These are phyloP conservation scores for Cephalopholis sonnerati DNA, from an alignment of 2,113 vertebrate genomes.

Conservation along the genomic window DNA sequence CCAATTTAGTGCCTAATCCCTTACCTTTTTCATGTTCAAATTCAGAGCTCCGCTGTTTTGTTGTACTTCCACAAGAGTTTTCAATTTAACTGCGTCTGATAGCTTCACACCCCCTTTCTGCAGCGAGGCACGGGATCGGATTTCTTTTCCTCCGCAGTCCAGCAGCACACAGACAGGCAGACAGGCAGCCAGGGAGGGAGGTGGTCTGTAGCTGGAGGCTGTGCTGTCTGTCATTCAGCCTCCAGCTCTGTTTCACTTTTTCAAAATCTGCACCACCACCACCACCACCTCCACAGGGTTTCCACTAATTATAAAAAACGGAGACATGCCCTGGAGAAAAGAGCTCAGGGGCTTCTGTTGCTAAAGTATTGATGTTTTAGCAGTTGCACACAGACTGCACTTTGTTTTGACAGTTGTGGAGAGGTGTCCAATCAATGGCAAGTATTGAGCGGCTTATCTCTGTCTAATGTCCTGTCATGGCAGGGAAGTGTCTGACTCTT, in stretches of 20 bases:
- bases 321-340: constrained; percentile 5
- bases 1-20: constrained; percentile 32
- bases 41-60: constrained; percentile 72
- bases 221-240: constrained; percentile 63
- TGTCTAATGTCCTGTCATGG: constrained; percentile 58
- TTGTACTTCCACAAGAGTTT: constrained; percentile 78
- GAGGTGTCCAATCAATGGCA: constrained; percentile 59
- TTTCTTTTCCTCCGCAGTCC: constrained; percentile 79
- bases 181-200: constrained; percentile 13
- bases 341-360: constrained; percentile 23
- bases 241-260: constrained; percentile 60
- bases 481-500: constrained; percentile 51
- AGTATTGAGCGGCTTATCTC: constrained; percentile 68
- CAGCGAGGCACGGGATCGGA: constrained; percentile 72
- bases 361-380: constrained; percentile 31
- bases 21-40: constrained; percentile 81
- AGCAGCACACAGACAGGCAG: constrained; percentile 27
- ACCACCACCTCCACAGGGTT: constrained; percentile 31
- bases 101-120: constrained; percentile 80
- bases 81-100: constrained; percentile 79
- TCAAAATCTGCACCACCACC: constrained; percentile 27
- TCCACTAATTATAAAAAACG: constrained; percentile 48
- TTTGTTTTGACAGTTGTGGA: constrained; percentile 67
- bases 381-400: constrained; percentile 24
- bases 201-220: constrained; percentile 63